Percentiles rank a stretch among this genome's conserved stretches.
These are phyloP conservation scores for Chloromyia formosa DNA, from an alignment of 2,888 invertebrate species.

Conservation along the genomic window DNA sequence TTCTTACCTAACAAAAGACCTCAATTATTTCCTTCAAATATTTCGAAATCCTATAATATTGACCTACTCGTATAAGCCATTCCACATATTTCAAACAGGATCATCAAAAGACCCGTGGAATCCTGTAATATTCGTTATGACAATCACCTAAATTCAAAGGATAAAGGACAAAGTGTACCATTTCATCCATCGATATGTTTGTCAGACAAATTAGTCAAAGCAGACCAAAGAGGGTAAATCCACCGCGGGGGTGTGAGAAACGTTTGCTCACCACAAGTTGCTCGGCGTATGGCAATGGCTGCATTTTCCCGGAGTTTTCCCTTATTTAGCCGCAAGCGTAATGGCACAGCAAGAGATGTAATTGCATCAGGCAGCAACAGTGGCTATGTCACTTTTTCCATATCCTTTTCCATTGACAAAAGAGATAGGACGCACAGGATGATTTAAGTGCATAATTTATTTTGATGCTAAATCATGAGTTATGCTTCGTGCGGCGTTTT, in stretches of 20 bases:
- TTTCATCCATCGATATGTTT: slow-evolving; percentile 33
- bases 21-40: no score
- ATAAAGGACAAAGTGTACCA: no score
- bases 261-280: neutral
- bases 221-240: slow-evolving; percentile 20
- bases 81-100: no score
- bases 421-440: slow-evolving; percentile 36
- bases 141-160: no score
- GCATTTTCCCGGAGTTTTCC: neutral
- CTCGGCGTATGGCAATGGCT: neutral
- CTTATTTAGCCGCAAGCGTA: neutral
- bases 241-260: neutral
- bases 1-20: no score
- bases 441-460: slow-evolving; percentile 48
- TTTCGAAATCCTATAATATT: no score
- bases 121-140: no score
- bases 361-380: slow-evolving; percentile 21
- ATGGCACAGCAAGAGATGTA: slow-evolving; percentile 1
- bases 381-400: neutral
- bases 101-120: no score
- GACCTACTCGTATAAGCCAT: no score
- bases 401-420: slow-evolving; percentile 22
- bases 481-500: slow-evolving; percentile 33
- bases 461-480: slow-evolving; percentile 47
- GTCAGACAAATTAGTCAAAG: slow-evolving; percentile 38